phyloP scores from a whole-genome alignment of 2,797 vertebrate species.

The Melanotaenia pygmaea region DNA sequence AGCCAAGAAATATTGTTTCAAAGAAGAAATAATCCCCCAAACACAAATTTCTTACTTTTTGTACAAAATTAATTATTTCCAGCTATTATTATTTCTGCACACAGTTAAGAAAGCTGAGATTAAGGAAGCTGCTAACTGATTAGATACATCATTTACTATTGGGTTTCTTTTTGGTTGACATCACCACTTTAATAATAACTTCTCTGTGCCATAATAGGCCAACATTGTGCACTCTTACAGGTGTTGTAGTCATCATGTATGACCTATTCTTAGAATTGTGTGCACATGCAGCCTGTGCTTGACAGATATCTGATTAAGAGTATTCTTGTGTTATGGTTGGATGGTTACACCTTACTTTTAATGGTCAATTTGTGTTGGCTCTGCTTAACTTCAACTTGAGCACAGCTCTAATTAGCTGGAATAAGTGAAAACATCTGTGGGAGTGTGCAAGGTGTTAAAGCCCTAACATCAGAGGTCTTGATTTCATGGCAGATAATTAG shows the following conservation, averaged over 20 bases:
- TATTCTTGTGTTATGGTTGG: not conserved
- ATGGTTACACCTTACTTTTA: slow-evolving; percentile 9
- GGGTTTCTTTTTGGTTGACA: not conserved
- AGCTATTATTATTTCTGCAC: no score
- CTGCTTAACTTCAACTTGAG: slow-evolving; percentile 4
- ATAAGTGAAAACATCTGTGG: slow-evolving; percentile 16
- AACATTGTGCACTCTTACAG: not conserved
- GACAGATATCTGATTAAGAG: not conserved
- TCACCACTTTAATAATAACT: not conserved
- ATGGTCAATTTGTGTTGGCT: slow-evolving; percentile 5
- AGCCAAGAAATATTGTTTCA: no score
- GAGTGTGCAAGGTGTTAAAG: slow-evolving; percentile 3
- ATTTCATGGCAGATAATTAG: slow-evolving; percentile 4
- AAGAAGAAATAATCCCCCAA: no score
- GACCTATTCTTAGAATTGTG: not conserved
- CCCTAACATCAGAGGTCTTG: not conserved
- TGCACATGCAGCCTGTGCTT: not conserved
- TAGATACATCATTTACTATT: no score
- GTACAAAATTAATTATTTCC: not conserved
- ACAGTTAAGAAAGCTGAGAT: no score
- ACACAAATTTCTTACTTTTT: not conserved
- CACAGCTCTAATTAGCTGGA: slow-evolving; percentile 13
- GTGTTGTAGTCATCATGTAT: not conserved
- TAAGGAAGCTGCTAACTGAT: not conserved
- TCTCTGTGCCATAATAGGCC: not conserved